phyloP scores from a whole-genome alignment of 2,113 vertebrate genomes.

The Zosterops borbonicus region DNA sequence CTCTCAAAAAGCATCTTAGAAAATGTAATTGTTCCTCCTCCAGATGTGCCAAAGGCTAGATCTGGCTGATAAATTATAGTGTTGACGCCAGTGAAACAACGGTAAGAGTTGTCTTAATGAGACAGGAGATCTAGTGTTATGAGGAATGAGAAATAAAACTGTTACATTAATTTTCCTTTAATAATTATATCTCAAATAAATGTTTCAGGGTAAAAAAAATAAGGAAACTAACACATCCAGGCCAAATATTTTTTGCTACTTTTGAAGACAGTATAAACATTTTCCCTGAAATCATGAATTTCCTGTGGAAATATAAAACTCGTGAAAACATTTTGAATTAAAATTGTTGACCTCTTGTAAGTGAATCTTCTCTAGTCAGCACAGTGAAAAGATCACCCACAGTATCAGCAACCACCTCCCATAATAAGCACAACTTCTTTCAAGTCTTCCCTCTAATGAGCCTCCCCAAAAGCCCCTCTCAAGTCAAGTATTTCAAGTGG shows the following conservation, averaged over 20 bases:
- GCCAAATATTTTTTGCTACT: background rate
- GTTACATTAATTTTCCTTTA: background rate
- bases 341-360: background rate
- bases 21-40: background rate
- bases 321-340: background rate
- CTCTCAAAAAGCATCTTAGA: background rate
- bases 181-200: background rate
- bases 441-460: background rate
- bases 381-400: background rate
- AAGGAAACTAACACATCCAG: background rate
- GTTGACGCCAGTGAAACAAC: background rate
- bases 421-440: conserved; percentile 13
- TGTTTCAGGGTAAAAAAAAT: background rate
- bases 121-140: background rate
- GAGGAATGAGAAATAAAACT: background rate
- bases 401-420: background rate
- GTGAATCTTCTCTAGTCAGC: background rate
- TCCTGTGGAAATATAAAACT: background rate
- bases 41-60: background rate
- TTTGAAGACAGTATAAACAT: background rate
- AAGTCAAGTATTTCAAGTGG: conserved; percentile 35
- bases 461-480: background rate
- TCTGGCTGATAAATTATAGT: background rate
- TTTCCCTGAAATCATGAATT: background rate
- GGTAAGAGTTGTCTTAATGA: background rate